Evolutionary conservation across 1,140 invertebrate genomes (phyloP).

Genomic region (Dendrolimus kikuchii): DNA sequence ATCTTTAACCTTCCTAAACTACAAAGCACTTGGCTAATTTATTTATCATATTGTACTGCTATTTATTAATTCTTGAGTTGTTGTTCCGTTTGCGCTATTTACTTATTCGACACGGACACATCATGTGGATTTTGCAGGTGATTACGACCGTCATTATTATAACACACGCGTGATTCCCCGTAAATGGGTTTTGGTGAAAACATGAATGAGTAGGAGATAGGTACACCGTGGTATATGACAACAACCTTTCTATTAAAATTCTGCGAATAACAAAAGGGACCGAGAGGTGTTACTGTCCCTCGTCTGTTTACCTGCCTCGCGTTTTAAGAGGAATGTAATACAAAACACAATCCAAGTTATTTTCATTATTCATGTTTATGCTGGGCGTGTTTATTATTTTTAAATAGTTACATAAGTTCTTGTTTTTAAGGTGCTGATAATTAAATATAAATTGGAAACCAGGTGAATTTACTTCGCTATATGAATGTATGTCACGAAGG

Average conservation of each 20-base stretch:
- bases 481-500: no score
- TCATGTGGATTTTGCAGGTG: constrained; percentile 7
- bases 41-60: no score
- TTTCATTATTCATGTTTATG: constrained; percentile 47
- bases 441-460: no score
- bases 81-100: no score
- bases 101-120: background rate
- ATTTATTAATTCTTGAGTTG: no score
- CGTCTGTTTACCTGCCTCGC: constrained; percentile 49
- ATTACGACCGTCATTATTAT: constrained; percentile 12
- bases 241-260: constrained; percentile 61
- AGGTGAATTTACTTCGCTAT: no score
- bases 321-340: constrained; percentile 64
- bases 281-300: constrained; percentile 45
- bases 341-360: constrained; percentile 62
- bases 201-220: constrained; percentile 9
- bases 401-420: no score
- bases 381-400: no score
- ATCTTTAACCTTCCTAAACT: no score
- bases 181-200: constrained; percentile 14
- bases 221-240: constrained; percentile 8
- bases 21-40: no score
- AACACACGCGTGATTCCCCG: constrained; percentile 6
- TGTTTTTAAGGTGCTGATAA: no score
- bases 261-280: constrained; percentile 60